Percentiles rank a stretch among this genome's conserved stretches.
These are phyloP conservation scores for Anneissia japonica DNA, from an alignment of 35 echinoderm and acorn worm genomes.

Conservation along the genomic window DNA sequence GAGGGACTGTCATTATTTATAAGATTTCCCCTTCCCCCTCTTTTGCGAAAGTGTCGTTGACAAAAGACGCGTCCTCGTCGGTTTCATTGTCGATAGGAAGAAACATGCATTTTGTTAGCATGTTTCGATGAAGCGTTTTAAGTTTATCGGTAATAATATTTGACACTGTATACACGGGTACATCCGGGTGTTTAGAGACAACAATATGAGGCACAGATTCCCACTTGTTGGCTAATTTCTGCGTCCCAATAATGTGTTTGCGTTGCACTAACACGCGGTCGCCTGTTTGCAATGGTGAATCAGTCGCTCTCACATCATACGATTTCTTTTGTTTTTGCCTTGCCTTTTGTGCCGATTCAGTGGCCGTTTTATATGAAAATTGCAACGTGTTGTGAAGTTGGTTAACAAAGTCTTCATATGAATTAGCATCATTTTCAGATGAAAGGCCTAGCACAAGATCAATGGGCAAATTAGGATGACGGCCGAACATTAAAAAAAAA, in stretches of 20 bases:
- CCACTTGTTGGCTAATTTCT: conserved; percentile 19
- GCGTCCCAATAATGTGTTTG: neutral
- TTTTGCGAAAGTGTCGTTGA: neutral
- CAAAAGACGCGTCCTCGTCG: neutral
- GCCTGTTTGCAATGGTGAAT: neutral
- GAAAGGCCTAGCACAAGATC: neutral
- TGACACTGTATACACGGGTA: neutral
- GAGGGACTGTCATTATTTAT: no score
- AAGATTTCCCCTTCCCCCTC: neutral
- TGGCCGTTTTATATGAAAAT: neutral
- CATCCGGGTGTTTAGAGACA: neutral
- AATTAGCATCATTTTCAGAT: neutral
- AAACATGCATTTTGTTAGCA: no score
- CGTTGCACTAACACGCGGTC: conserved; percentile 28
- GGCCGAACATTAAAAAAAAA: conserved; percentile 27
- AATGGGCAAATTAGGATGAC: neutral
- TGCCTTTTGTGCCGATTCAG: neutral
- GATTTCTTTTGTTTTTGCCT: neutral
- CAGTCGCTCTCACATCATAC: neutral
- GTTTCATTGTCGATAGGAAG: no score
- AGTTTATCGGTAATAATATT: no score
- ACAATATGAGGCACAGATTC: conserved; percentile 11
- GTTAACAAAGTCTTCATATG: neutral
- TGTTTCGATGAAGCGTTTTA: no score
- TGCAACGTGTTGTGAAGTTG: neutral